A percentile compares a stretch with the other conserved stretches of the same genome.
Evolutionary conservation across 64 coral and sea anemone species (phyloP).

Genomic region (Dendrophyllia cribrosa): DNA sequence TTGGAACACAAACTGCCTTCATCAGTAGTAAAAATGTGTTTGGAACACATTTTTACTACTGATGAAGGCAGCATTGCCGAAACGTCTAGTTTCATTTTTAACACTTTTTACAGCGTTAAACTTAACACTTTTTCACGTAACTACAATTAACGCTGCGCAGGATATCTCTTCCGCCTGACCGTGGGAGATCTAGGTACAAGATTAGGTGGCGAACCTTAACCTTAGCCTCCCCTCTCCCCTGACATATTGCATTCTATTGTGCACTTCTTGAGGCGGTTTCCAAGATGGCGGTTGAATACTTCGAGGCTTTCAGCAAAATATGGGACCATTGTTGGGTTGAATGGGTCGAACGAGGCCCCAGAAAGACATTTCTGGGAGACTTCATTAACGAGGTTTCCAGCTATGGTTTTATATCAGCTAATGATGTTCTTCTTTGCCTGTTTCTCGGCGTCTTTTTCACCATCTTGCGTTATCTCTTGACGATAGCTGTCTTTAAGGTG

Average conservation of each 20-base stretch:
- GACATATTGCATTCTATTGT: neutral
- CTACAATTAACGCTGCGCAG: too few relatives aligned
- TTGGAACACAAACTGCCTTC: too few relatives aligned
- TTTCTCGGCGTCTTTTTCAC: conserved; percentile 76
- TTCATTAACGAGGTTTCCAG: conserved; percentile 68
- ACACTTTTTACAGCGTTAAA: too few relatives aligned
- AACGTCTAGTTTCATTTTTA: too few relatives aligned
- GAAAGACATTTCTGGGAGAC: conserved; percentile 63
- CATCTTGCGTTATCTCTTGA: conserved; percentile 62
- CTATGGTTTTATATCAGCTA: conserved; percentile 58
- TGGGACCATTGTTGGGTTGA: conserved; percentile 57
- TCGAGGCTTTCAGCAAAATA: conserved; percentile 75
- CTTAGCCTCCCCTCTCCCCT: conserved; percentile 1
- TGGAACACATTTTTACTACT: too few relatives aligned
- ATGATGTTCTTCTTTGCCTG: conserved; percentile 60
- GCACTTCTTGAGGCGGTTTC: neutral
- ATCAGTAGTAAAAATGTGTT: too few relatives aligned
- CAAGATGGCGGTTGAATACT: conserved; percentile 81
- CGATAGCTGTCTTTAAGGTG: conserved; percentile 72
- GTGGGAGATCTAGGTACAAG: too few relatives aligned
- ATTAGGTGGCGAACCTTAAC: neutral
- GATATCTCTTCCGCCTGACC: too few relatives aligned
- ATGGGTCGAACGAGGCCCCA: conserved; percentile 70
- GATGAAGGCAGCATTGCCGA: too few relatives aligned
- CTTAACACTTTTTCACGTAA: too few relatives aligned